Evolutionary conservation across 1,140 invertebrate species (phyloP), one percentile per base, ranked within the genome.

Genomic region (Thaumetopoea pityocampa): DNA sequence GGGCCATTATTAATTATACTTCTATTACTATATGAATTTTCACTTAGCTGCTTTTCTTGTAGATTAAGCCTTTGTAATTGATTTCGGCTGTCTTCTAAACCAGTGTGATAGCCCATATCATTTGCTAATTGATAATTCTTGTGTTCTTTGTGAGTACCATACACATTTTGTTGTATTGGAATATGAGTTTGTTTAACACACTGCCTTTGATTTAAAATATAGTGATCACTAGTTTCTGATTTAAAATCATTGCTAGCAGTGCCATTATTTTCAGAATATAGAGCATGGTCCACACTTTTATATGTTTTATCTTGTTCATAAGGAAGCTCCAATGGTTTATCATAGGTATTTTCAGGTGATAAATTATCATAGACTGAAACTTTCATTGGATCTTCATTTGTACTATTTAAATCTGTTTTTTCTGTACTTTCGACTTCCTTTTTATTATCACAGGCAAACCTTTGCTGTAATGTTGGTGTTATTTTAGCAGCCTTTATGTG

Each of bases 401-500:
- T 22, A 29, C 12, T 49, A 44, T 70, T 60, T 28, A 46, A 15
- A 52, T 58, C 67, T 20, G 74, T 67, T 29, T 63, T 55, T 22
- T 36, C 46, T 17, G 42, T 15, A 44, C 38, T 52, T 28, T 54
- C 47, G 24, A 44, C 38, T 40, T 73, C 67, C 29, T 67, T 58
- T 55, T 81, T 79, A 41, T 85, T 85, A 53, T 86, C 80, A 42
- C 79, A 80, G 42, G 83, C 85, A 72, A 85, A 86, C 54, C 82
- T 73, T 55, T 86, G 83, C 41, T 85, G 83, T 11, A 86, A 57
- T 18, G 85, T 86, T 16, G 85, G 83, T 11, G 85, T 85, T 51
- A 85, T 85, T 67, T 85, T 85, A 11, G 85, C 85, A 42, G 85
- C 85, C 67, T 85, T 85, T 15, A 86, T 85, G 29, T 82, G 80